Percentiles rank a stretch among this genome's conserved stretches.
Conservation (phyloP, 2,113 vertebrate species). For the Colaptes auratus region DNA sequence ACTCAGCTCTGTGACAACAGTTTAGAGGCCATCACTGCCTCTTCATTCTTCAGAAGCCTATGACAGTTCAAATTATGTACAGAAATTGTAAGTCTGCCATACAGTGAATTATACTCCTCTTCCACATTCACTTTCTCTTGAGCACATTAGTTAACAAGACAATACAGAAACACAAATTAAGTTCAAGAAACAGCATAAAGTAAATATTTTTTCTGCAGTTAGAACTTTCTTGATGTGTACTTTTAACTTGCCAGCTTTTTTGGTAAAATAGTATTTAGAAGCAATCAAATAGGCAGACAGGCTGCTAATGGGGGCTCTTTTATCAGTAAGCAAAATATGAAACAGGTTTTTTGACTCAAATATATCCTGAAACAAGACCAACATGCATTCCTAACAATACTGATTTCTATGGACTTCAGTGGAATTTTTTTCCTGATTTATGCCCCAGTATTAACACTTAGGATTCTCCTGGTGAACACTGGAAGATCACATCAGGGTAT, state of each 20-base stretch:
- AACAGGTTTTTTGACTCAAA: not conserved
- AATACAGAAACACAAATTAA: not conserved
- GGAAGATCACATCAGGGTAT: not conserved
- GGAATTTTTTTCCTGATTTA: not conserved
- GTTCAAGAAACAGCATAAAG: not conserved
- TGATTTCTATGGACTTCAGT: not conserved
- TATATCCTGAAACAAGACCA: not conserved
- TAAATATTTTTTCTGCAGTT: not conserved
- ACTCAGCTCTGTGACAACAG: not conserved
- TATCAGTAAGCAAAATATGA: not conserved
- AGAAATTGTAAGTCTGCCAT: not conserved
- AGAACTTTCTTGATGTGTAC: not conserved
- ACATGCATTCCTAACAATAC: not conserved
- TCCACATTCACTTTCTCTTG: not conserved
- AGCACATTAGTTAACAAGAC: not conserved
- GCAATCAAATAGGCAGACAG: not conserved
- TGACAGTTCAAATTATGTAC: not conserved
- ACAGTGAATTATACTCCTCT: not conserved
- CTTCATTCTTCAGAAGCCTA: not conserved
- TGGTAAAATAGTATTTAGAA: not conserved
- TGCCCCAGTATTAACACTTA: not conserved
- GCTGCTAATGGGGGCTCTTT: not conserved
- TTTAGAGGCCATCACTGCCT: not conserved
- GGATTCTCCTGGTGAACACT: not conserved
- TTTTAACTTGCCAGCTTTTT: not conserved